phyloP scores from a whole-genome alignment of 2,113 vertebrate species.

The Pyxicephalus adspersus region DNA sequence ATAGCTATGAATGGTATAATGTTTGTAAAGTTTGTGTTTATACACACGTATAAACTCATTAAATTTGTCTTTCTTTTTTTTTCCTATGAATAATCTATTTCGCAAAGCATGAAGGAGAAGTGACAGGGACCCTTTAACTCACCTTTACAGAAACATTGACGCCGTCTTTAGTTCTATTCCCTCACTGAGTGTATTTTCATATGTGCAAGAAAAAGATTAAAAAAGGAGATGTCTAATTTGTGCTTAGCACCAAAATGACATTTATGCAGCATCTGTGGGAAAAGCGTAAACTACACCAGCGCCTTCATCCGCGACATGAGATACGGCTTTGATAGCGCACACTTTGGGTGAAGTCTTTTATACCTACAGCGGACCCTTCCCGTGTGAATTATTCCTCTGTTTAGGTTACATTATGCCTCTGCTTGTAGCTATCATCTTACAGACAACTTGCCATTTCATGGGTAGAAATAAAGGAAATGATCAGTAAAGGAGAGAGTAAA shows the following conservation, averaged over 20 bases:
- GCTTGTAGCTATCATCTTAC: slow-evolving; percentile 63
- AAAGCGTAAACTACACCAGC: slow-evolving; percentile 38
- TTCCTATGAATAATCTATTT: no score
- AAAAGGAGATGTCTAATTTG: slow-evolving; percentile 27
- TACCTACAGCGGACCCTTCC: slow-evolving; percentile 63
- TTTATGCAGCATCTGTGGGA: background rate
- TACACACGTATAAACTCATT: no score
- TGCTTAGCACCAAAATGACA: slow-evolving; percentile 21
- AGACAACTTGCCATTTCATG: slow-evolving; percentile 65
- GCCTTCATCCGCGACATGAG: slow-evolving; percentile 59
- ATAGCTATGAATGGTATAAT: no score
- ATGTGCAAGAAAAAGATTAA: background rate
- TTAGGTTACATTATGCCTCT: slow-evolving; percentile 66
- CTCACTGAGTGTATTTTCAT: background rate
- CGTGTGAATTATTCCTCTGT: slow-evolving; percentile 66
- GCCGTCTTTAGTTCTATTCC: background rate
- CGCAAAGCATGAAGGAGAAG: no score
- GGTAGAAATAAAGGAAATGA: slow-evolving; percentile 63
- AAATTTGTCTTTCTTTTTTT: no score
- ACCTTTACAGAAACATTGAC: background rate
- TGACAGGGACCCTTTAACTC: no score
- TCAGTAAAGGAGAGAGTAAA: slow-evolving; percentile 62
- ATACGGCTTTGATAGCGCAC: slow-evolving; percentile 55
- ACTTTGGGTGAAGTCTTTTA: slow-evolving; percentile 67
- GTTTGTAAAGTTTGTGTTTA: no score